Conservation (phyloP, 2,888 invertebrate species). For the Troilus luridus region DNA sequence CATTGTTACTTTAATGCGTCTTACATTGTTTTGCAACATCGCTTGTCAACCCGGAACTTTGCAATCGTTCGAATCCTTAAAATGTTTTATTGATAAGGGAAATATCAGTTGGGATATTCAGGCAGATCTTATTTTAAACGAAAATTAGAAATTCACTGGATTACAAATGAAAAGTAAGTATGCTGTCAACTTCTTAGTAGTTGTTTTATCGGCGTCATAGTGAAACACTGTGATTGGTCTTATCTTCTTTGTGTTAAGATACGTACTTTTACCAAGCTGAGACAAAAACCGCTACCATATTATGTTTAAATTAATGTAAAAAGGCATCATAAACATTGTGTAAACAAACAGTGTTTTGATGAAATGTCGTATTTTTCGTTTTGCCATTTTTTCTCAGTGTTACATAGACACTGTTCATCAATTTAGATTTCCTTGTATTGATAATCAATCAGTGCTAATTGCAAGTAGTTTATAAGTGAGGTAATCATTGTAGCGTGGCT, state of each 20-base stretch:
- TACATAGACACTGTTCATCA: neutral
- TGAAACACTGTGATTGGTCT: neutral
- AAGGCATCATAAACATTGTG: neutral
- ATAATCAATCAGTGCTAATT: neutral
- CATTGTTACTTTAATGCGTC: neutral
- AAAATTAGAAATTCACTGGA: neutral
- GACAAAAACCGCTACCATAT: neutral
- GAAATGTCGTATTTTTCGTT: neutral
- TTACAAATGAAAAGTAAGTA: neutral
- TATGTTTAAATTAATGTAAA: neutral
- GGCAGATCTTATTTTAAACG: neutral
- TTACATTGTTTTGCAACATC: slow-evolving; percentile 22
- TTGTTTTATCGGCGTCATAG: neutral
- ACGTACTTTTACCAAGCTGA: neutral
- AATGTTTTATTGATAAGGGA: slow-evolving; percentile 1
- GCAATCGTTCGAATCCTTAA: neutral
- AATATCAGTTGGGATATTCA: slow-evolving; percentile 17
- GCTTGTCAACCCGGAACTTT: slow-evolving; percentile 4
- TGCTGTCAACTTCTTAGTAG: neutral
- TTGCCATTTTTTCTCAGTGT: neutral
- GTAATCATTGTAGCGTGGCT: slow-evolving; percentile 29
- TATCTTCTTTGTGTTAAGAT: neutral
- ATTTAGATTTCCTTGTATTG: neutral
- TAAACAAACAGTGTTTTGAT: neutral
- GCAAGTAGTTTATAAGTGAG: slow-evolving; percentile 20